These are phyloP conservation scores for Beroe forskalii DNA, from an alignment of 37 sponge, comb jelly and placozoan species.

Conservation along the genomic window DNA sequence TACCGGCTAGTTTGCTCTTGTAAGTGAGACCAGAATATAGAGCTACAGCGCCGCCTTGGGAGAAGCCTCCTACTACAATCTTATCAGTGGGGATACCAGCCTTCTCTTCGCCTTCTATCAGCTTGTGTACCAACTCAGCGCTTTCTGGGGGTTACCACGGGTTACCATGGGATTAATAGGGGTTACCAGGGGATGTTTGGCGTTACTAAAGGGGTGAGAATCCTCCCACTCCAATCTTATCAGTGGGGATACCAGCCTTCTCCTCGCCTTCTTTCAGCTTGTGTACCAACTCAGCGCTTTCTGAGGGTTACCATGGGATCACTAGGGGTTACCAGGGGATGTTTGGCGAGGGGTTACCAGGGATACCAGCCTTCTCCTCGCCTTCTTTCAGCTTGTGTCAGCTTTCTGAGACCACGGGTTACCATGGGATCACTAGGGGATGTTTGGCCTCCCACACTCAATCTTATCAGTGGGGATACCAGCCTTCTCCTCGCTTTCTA, in stretches of 20 bases:
- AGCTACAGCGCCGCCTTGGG: constrained; percentile 61
- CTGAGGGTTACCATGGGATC: not conserved
- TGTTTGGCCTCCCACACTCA: not conserved
- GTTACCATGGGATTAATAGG: too few species aligned
- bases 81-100: not conserved
- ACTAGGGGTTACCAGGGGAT: too few species aligned
- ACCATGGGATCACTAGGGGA: too few species aligned
- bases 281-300: not conserved
- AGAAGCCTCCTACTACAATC: constrained; percentile 51
- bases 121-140: not conserved
- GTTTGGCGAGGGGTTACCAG: too few species aligned
- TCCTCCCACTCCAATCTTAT: constrained; percentile 40
- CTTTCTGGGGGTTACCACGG: not conserved
- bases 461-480: constrained; percentile 26
- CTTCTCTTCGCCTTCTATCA: constrained; percentile 11
- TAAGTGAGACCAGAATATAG: constrained; percentile 48
- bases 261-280: not conserved
- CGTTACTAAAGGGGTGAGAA: too few species aligned
- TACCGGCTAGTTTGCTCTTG: constrained; percentile 50
- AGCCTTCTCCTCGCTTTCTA: not conserved
- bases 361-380: not conserved
- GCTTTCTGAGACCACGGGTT: not conserved
- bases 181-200: too few species aligned
- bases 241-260: not conserved
- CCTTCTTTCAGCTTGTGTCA: not conserved